Percentiles rank a stretch among this genome's conserved stretches.
Conservation (phyloP, 92 coral and sea anemone genomes). For the Parazoanthus darwini region DNA sequence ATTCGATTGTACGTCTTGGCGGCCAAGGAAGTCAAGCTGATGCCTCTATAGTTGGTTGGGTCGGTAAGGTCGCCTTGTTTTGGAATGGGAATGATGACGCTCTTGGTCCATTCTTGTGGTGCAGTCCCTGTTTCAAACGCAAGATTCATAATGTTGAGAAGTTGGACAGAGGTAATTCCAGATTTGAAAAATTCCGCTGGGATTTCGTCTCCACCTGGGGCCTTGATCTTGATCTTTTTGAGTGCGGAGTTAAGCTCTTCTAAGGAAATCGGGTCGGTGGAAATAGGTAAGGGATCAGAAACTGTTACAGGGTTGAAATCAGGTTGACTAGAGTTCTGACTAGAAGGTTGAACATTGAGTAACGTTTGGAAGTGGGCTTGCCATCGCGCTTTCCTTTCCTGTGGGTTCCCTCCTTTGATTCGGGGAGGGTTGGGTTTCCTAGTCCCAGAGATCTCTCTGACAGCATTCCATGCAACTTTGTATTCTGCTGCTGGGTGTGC, state of each 20-base stretch:
- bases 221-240: not conserved
- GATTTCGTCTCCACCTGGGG: slow-evolving; percentile 14
- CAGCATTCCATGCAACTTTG: not conserved
- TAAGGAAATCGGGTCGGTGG: not conserved
- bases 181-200: too few species aligned
- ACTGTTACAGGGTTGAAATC: not conserved
- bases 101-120: slow-evolving; percentile 19
- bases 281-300: not conserved
- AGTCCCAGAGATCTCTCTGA: slow-evolving; percentile 1
- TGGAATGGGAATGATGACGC: slow-evolving; percentile 10
- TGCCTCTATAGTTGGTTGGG: too few species aligned
- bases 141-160: not conserved
- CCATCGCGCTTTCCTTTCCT: not conserved
- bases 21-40: too few species aligned
- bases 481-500: slow-evolving; percentile 20
- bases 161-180: too few species aligned
- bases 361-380: slow-evolving; percentile 20
- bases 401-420: not conserved
- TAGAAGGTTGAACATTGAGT: not conserved
- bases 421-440: not conserved
- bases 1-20: too few species aligned
- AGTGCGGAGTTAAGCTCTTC: not conserved
- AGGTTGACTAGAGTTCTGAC: slow-evolving; percentile 3
- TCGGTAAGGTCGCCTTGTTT: too few species aligned
- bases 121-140: slow-evolving; percentile 22